Evolutionary conservation across 2,113 vertebrate species (phyloP), one percentile per base, ranked within the genome.

Genomic region (Recurvirostra avosetta): DNA sequence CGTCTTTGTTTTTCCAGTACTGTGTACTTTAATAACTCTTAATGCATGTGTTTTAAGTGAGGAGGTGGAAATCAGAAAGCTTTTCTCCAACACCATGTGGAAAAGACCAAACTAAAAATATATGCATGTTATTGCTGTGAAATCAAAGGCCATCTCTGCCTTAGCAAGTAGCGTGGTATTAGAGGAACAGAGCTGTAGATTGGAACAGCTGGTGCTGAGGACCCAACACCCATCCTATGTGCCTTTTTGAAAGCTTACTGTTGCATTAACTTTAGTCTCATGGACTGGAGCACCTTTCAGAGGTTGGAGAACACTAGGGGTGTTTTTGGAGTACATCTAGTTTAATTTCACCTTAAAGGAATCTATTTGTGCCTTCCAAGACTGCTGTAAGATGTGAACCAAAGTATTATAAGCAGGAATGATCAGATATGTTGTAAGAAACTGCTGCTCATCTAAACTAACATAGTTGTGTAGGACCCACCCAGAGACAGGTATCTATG

Each of bases 401-500:
- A 63, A 83, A 67, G 21, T 4, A 11, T 5, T 38, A 0, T 7
- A 26, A 70, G 49, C 1, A 1, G 45, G 18, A 81, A 43, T 27
- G 23, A 52, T 55, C 19, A 61, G 22, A 32, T 76, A 73, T 52
- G 4, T 55, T 62, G 15, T 43, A 70, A 86, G 22, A 23, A 90
- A 63, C 11, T 63, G 29, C 25, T 88, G 32, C 22, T 72, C 7
- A 14, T 34, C 12, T 41, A 12, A 86, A 63, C 10, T 8, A 10
- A 36, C 21, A 7, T 38, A 12, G 18, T 20, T 68, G 16, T 0
- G 0, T 7, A 43, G 34, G 50, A 49, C 30, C 34, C 8, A 17
- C 11, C 9, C 18, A 40, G 26, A 66, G 40, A 41, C 5, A 29
- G 34, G 16, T 45, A 15, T 0, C 0, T 6, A 5, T 23, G 21